Conservation (phyloP, 2,888 invertebrate species). For the Andrena minutula region DNA sequence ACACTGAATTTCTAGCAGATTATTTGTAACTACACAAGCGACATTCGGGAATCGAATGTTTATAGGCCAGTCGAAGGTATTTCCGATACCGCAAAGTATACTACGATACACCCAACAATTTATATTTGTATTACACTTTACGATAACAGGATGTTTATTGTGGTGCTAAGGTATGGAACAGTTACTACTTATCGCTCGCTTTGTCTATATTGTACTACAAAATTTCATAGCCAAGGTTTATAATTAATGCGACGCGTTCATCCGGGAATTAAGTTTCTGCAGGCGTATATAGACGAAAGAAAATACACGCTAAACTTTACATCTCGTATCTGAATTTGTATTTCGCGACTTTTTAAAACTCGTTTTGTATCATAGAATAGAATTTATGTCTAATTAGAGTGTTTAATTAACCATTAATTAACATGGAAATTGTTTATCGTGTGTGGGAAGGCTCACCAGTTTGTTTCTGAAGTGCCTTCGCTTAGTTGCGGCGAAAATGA, state of each 20-base stretch:
- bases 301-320: constrained; percentile 19
- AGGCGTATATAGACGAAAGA: not conserved
- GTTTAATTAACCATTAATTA: not conserved
- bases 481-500: not conserved
- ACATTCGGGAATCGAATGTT: constrained; percentile 23
- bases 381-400: constrained; percentile 16
- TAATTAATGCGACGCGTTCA: not conserved
- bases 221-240: constrained; percentile 10
- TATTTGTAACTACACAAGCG: constrained; percentile 2
- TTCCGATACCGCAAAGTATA: constrained; percentile 43
- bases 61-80: constrained; percentile 47
- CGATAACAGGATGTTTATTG: constrained; percentile 28
- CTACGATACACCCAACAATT: constrained; percentile 11
- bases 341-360: not conserved
- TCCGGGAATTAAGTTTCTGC: constrained; percentile 13
- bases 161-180: constrained; percentile 44
- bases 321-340: constrained; percentile 26
- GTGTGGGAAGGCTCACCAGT: constrained; percentile 7
- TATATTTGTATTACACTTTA: constrained; percentile 40
- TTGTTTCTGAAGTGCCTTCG: constrained; percentile 26
- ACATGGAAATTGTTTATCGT: constrained; percentile 19
- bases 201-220: constrained; percentile 2
- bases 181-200: not conserved
- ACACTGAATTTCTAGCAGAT: constrained; percentile 11
- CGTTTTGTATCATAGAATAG: constrained; percentile 13